Evolutionary conservation across 2,113 vertebrate species (phyloP), one percentile per base, ranked within the genome.

Genomic region (Nesogale talazaci): DNA sequence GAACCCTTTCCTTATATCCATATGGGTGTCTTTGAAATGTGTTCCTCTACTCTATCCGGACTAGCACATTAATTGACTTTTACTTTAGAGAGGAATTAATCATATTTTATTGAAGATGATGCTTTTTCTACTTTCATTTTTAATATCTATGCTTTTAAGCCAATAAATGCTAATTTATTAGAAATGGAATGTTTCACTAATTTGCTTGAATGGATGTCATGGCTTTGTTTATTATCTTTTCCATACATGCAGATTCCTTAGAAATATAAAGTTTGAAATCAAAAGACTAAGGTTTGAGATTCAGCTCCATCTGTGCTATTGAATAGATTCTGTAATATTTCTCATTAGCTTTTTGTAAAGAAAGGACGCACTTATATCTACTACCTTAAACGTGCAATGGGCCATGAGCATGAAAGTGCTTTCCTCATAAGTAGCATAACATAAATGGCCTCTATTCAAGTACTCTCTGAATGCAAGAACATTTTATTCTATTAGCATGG

Each of bases 121-220:
- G 4, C 9, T 88, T 67, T 77, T 76, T 17, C 34, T 82, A 6
- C 7, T 78, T 14, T 34, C 23, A 61, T 65, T 65, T 65, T 88
- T 80, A 42, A 34, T 70, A 57, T 75, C 31, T 92, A 8, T 74
- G 57, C 19, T 69, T 85, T 27, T 79, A 93, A 91, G 88, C 77
- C 9, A 69, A 61, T 90, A 79, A 88, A 80, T 77, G 3, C 57
- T 93, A 38, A 77, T 59, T 89, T 52, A 76, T 82, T 12, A 76
- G 20, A 57, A 36, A 67, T 4, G 36, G 59, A 84, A 29, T 76
- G 15, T 36, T 89, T 83, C 14, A 61, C 25, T 63, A 75, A 61
- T 46, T 74, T 3, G 22, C 70, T 59, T 83, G 75, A 79, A 36
- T 85, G 40, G 31, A 63, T 93, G 93, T 88, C 38, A 81, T 22